Evolutionary conservation across 2,113 vertebrate species (phyloP), one percentile per base, ranked within the genome.

Genomic region (Rhineura floridana): DNA sequence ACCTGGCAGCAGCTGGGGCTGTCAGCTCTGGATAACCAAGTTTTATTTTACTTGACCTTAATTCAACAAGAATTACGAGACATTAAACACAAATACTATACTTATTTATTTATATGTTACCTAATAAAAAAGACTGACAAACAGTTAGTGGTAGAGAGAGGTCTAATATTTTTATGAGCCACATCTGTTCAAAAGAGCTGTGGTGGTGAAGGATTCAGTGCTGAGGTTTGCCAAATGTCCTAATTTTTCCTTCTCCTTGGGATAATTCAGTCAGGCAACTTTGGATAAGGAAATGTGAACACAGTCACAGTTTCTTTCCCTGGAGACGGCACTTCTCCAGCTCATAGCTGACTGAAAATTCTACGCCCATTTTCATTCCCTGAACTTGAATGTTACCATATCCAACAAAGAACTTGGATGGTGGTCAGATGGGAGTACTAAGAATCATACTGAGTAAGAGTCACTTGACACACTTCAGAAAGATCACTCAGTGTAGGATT

Each of bases 21-120:
- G 75, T 90, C 39, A 72, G 30, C 30, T 89, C 87, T 0, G 0
- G 1, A 87, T 79, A 90, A 21, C n/a, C 69, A 0, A 76, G 36
- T 87, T 55, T 59, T 87, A 82, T 42, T 88, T 91, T 95, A 72
- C 39, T 88, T 59, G 83, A 50, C 62, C 62, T 89, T 87, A 70
- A 88, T 90, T 70, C 65, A 84, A 82, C 23, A 88, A 69, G 92
- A 83, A 85, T 6, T 90, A 69, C 0, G 0, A 89, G 55, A 50
- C 2, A 59, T 76, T 69, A 72, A 36, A 75, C 0, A 0, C 52
- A 91, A 83, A 48, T n/a, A 10, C 48, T 23, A 72, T 42, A 48
- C 10, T 80, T 63, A 89, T 65, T n/a, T 84, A 36, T 67, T n/a
- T 36, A 36, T 52, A 55, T 44, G 19, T 52, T 75, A 21, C 33